Base-by-base conservation (phyloP, 2,797 vertebrate genomes). In the Intellagama lesueurii region DNA sequence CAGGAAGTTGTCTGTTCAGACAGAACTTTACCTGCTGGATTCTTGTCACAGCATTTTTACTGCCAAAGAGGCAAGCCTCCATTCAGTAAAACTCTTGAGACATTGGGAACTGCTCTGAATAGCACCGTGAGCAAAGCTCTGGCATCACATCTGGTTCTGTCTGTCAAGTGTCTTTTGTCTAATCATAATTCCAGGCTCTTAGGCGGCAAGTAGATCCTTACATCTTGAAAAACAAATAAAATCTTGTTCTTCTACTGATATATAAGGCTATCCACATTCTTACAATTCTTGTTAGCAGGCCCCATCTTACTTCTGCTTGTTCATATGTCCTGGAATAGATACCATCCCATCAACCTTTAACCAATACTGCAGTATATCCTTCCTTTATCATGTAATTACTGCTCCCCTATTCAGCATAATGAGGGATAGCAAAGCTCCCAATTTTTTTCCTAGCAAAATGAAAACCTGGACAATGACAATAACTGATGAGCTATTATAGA, bases 361-460 rank as follows among this genome's bases (percentile, higher is more conserved):
- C 24, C 49, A 60, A 52, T 35, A 28, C 30, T 40, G 4, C 17
- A 44, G 40, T 49, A 7, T 16, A 6, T 76, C 22, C 28, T 68
- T 64, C 28, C 24, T 19, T 11, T 83, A 68, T 40, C 40, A 68
- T 56, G 68, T 44, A 66, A 68, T 77, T n/a, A 32, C 49, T 66
- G 2, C 35, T 47, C 40, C 40, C 24, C 40, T 64, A 32, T 30
- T 16, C 35, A 77, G 72, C 19, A 52, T n/a, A 49, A 7, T 5
- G 9, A 68, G 49, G 30, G 14, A 64, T 32, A 47, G 28, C 4
- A 77, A 28, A 77, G 49, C n/a, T 80, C 3, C 64, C 69, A 49
- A 14, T 19, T 9, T 84, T 68, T 87, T 11, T 68, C 85, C 44
- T 84, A 72, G 64, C 44, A 69, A 88, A 76, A 88, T 66, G 52